Evolutionary conservation across 2,888 invertebrate genomes (phyloP).

Genomic region (Macrophya annulata): DNA sequence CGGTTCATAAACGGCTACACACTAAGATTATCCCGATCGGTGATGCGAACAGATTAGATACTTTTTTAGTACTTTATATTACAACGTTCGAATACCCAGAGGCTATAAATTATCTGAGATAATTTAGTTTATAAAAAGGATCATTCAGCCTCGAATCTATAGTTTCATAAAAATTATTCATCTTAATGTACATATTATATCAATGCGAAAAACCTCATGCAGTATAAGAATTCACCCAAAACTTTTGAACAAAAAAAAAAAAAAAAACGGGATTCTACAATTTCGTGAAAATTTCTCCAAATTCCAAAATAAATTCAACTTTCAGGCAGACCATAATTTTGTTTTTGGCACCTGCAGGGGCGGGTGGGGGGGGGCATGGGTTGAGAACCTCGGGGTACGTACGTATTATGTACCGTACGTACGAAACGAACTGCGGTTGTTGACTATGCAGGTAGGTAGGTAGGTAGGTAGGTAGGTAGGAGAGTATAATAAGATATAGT

Average conservation of each 20-base stretch:
- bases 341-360: background rate
- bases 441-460: background rate
- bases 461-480: too few species aligned
- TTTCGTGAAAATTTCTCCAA: background rate
- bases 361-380: background rate
- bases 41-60: constrained; percentile 13
- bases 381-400: constrained; percentile 32
- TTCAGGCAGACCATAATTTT: background rate
- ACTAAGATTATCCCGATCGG: background rate
- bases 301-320: background rate
- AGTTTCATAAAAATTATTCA: background rate
- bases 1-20: background rate
- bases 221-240: background rate
- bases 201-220: too few species aligned
- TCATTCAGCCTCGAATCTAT: background rate
- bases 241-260: background rate
- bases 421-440: background rate
- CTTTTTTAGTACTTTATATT: constrained; percentile 2
- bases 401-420: constrained; percentile 16
- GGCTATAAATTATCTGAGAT: constrained; percentile 2
- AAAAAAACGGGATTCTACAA: background rate
- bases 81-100: constrained; percentile 14
- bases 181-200: too few species aligned
- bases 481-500: background rate
- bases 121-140: constrained; percentile 35